Percentiles rank a stretch among this genome's conserved stretches.
Evolutionary conservation across 2,888 invertebrate species (phyloP).

Genomic region (Salticus scenicus): DNA sequence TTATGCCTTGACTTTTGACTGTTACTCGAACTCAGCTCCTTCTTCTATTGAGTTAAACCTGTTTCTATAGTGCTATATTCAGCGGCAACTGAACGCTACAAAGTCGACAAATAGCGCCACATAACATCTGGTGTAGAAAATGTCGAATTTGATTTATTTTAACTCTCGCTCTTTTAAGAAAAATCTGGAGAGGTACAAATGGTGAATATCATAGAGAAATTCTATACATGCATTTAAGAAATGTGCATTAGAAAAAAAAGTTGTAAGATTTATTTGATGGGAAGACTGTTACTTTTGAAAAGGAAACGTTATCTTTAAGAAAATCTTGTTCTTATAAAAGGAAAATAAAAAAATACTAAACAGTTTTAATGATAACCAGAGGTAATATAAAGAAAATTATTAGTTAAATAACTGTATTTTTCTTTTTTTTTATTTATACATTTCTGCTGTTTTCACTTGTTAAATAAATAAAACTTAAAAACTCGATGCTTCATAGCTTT

Average conservation of each 20-base stretch:
- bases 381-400: no score
- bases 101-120: conserved; percentile 28
- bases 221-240: neutral
- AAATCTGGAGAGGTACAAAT: neutral
- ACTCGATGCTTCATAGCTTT: no score
- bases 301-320: no score
- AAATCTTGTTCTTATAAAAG: no score
- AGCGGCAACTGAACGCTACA: conserved; percentile 5
- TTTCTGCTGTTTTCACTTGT: no score
- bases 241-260: neutral
- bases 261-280: no score
- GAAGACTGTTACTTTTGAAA: no score
- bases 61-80: conserved; percentile 22
- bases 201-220: neutral
- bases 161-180: neutral
- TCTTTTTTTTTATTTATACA: no score
- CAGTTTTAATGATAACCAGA: no score
- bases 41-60: conserved; percentile 25
- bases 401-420: no score
- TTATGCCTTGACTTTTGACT: conserved; percentile 19
- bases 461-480: no score
- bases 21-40: conserved; percentile 15
- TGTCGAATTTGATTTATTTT: conserved; percentile 55
- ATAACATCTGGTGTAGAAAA: conserved; percentile 63
- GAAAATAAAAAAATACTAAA: no score